These are phyloP conservation scores for Chaetura pelagica DNA, from an alignment of 2,113 vertebrate genomes.

Conservation along the genomic window DNA sequence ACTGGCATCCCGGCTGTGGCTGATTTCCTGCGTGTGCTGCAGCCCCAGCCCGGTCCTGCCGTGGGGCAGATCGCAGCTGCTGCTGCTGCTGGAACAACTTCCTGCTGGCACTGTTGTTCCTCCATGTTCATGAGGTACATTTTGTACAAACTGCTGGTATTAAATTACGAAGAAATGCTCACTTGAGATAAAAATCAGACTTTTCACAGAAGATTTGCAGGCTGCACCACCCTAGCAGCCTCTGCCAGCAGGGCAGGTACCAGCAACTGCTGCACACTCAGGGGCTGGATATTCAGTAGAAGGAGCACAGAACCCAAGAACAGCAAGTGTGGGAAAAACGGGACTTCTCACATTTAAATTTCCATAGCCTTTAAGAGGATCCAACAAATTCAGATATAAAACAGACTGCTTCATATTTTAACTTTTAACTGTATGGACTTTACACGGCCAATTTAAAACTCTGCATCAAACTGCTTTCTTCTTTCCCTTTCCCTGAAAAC, in stretches of 20 bases:
- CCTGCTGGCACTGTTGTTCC: not conserved
- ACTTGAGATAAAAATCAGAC: not conserved
- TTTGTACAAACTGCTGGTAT: not conserved
- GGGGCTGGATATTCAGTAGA: not conserved
- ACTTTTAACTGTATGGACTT: not conserved
- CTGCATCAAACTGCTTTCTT: constrained; percentile 2
- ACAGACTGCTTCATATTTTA: not conserved
- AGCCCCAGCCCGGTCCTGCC: not conserved
- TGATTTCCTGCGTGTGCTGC: rapidly evolving
- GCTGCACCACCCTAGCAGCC: not conserved
- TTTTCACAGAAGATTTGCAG: not conserved
- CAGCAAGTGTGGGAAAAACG: not conserved
- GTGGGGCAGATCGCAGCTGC: not conserved
- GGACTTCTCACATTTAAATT: not conserved
- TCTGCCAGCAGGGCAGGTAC: not conserved
- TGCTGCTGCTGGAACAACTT: not conserved
- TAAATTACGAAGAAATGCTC: not conserved
- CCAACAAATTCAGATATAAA: constrained; percentile 5
- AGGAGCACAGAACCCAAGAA: not conserved
- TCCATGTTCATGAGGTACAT: not conserved
- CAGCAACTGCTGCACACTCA: rapidly evolving
- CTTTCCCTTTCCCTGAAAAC: not conserved
- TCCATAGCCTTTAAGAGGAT: not conserved
- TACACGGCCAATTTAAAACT: not conserved
- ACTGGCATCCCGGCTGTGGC: not conserved